Percentiles rank a stretch among this genome's conserved stretches.
Evolutionary conservation across 2,888 invertebrate species (phyloP).

Genomic region (Coronaproctus castanopsis): DNA sequence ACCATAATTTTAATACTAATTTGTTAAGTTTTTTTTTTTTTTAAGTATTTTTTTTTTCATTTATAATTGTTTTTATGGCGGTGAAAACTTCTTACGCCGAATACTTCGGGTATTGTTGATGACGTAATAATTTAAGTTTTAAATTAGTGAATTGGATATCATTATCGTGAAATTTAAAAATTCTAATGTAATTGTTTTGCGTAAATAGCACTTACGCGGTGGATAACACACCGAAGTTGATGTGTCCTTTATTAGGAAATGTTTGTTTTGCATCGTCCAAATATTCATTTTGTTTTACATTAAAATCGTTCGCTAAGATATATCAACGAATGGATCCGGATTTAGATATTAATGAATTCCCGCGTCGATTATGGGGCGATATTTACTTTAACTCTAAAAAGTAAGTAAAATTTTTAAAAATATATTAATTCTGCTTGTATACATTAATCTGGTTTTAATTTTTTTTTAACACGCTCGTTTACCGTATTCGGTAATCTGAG

Average conservation of each 20-base stretch:
- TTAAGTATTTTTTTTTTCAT: no score
- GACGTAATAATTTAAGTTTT: not conserved
- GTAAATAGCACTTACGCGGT: constrained; percentile 11
- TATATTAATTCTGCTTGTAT: no score
- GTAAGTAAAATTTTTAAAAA: constrained; percentile 29
- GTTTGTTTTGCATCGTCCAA: constrained; percentile 96
- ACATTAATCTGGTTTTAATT: no score
- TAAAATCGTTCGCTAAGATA: constrained; percentile 88
- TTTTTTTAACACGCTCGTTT: no score
- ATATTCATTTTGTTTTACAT: constrained; percentile 89
- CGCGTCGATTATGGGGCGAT: constrained; percentile 92
- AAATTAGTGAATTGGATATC: no score
- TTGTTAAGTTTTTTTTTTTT: no score
- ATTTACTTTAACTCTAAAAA: constrained; percentile 92
- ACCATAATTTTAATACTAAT: no score
- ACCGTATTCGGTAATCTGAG: no score
- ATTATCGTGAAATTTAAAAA: not conserved
- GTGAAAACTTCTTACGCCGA: not conserved
- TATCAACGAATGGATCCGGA: constrained; percentile 62
- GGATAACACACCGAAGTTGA: constrained; percentile 19
- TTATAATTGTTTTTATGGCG: no score
- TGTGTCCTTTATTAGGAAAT: constrained; percentile 69
- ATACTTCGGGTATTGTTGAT: not conserved
- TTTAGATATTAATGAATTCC: constrained; percentile 67
- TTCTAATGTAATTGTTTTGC: constrained; percentile 12